A percentile compares a stretch with the other conserved stretches of the same genome.
These are phyloP conservation scores for Synergus japonicus DNA, from an alignment of 2,888 invertebrate genomes.

Conservation along the genomic window DNA sequence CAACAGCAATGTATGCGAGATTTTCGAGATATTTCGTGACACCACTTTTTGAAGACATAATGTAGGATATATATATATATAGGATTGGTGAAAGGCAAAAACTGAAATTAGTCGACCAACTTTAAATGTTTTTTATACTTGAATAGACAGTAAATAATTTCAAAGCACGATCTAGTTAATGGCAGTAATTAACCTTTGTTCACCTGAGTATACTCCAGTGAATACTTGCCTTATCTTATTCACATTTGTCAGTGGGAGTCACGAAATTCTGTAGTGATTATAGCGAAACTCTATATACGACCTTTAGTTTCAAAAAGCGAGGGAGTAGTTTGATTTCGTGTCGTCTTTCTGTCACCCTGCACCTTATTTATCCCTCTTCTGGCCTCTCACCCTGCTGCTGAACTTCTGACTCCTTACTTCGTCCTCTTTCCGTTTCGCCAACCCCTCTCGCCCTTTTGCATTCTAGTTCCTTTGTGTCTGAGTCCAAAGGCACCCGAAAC, in stretches of 20 bases:
- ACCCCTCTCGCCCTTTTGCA: background rate
- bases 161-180: background rate
- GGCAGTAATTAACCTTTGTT: constrained; percentile 10
- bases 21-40: too few relatives aligned
- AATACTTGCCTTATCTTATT: constrained; percentile 32
- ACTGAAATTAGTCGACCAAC: background rate
- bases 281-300: background rate
- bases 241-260: constrained; percentile 22
- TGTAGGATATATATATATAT: too few relatives aligned
- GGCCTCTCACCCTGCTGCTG: background rate
- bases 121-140: background rate
- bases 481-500: constrained; percentile 4
- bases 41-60: too few relatives aligned
- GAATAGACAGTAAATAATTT: background rate
- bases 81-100: too few relatives aligned
- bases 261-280: constrained; percentile 9
- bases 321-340: constrained; percentile 22
- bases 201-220: background rate
- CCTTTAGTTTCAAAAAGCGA: constrained; percentile 25
- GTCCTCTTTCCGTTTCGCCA: constrained; percentile 6
- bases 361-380: background rate
- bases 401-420: background rate
- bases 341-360: constrained; percentile 16
- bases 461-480: constrained; percentile 18
- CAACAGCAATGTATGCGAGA: too few relatives aligned